These are phyloP conservation scores for Sinocyclocheilus maitianheensis DNA, from an alignment of 2,113 vertebrate genomes.

Conservation along the genomic window DNA sequence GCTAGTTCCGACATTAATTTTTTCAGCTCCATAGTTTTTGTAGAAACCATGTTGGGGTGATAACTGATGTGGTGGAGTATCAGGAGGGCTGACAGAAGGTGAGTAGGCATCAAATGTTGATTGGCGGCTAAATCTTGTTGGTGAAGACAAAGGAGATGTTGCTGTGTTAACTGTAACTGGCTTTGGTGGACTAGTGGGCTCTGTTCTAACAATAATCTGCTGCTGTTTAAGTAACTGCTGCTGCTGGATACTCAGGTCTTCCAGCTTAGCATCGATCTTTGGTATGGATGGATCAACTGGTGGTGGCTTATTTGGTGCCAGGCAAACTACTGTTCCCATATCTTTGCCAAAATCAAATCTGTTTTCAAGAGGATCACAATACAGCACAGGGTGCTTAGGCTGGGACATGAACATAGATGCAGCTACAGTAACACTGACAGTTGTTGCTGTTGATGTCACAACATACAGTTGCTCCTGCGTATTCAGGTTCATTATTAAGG, in stretches of 20 bases:
- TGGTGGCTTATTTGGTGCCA: conserved; percentile 84
- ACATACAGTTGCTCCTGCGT: conserved; percentile 86
- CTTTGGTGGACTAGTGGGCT: too few species aligned
- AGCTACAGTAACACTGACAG: conserved; percentile 88
- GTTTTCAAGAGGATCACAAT: conserved; percentile 92
- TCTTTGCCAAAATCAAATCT: conserved; percentile 90
- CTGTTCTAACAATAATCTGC: too few species aligned
- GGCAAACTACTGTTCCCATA: conserved; percentile 85
- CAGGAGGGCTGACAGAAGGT: too few species aligned
- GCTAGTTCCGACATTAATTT: too few species aligned
- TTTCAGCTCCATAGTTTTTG: too few species aligned
- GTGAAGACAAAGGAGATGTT: too few species aligned
- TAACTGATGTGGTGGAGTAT: too few species aligned
- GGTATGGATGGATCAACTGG: conserved; percentile 73
- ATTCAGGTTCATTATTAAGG: conserved; percentile 94
- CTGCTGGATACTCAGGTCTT: conserved; percentile 79
- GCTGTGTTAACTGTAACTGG: too few species aligned
- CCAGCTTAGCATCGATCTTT: conserved; percentile 81
- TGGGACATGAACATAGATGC: conserved; percentile 91
- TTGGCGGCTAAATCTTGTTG: too few species aligned
- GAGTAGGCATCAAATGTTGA: too few species aligned
- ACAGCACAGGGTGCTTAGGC: conserved; percentile 86
- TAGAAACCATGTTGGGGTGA: too few species aligned
- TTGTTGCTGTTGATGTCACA: conserved; percentile 81
- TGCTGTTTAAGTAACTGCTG: conserved; percentile 76